These are phyloP conservation scores for Pampus argenteus DNA, from an alignment of 2,797 vertebrate species.

Conservation along the genomic window DNA sequence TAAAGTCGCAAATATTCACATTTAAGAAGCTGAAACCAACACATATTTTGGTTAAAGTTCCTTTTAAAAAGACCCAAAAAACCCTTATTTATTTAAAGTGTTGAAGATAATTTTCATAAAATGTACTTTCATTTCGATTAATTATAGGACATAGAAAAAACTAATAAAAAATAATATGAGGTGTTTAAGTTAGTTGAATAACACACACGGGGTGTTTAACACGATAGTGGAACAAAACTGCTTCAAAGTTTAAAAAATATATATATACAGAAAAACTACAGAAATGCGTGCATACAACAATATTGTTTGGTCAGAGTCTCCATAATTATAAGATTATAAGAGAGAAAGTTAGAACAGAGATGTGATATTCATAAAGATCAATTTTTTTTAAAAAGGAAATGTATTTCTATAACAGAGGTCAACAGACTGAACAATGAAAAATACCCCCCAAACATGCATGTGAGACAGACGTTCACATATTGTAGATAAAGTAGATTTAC, in stretches of 20 bases:
- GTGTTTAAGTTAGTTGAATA: not conserved
- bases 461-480: slow-evolving; percentile 24
- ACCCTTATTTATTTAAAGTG: not conserved
- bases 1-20: not conserved
- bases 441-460: slow-evolving; percentile 8
- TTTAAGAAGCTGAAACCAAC: not conserved
- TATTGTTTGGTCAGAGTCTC: slow-evolving; percentile 2
- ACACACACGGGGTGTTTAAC: not conserved
- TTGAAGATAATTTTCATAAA: not conserved
- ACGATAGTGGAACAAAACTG: no score
- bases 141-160: not conserved
- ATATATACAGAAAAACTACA: not conserved
- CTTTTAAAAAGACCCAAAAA: not conserved
- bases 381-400: slow-evolving; percentile 10
- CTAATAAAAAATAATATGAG: not conserved
- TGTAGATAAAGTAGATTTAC: slow-evolving; percentile 14
- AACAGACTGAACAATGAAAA: slow-evolving; percentile 7
- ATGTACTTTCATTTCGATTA: not conserved
- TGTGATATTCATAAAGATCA: slow-evolving; percentile 16
- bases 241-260: no score
- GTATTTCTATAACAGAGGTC: not conserved
- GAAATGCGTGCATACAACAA: not conserved
- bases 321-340: not conserved
- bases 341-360: not conserved
- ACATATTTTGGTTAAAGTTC: not conserved